Evolutionary conservation across 2,888 invertebrate genomes (phyloP).

Genomic region (Tachystola acroxantha): DNA sequence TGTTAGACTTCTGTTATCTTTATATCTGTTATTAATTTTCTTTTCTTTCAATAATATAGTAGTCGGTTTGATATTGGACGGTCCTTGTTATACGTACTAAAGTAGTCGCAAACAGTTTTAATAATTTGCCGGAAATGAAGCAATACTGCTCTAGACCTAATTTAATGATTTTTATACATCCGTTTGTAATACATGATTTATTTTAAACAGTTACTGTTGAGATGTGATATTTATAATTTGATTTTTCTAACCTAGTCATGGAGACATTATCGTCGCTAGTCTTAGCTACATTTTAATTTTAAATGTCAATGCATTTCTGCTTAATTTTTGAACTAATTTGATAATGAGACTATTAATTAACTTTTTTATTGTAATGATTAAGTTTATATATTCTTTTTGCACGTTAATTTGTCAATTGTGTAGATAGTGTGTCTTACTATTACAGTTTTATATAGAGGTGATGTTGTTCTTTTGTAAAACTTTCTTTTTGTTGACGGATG

Average conservation of each 20-base stretch:
- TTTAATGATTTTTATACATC: constrained; percentile 13
- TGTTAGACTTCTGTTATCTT: constrained; percentile 23
- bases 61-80: constrained; percentile 18
- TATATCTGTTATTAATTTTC: constrained; percentile 29
- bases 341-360: constrained; percentile 16
- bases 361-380: constrained; percentile 3
- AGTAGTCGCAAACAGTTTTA: constrained; percentile 17
- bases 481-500: too few relatives aligned
- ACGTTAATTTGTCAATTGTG: not conserved
- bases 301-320: constrained; percentile 48
- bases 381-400: not conserved
- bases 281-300: constrained; percentile 23
- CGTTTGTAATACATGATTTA: constrained; percentile 2
- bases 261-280: constrained; percentile 36
- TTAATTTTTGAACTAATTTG: constrained; percentile 33
- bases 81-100: constrained; percentile 41
- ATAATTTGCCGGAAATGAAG: constrained; percentile 11
- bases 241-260: constrained; percentile 54
- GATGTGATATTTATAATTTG: constrained; percentile 40
- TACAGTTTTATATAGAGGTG: constrained; percentile 49
- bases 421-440: constrained; percentile 2
- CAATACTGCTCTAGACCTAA: constrained; percentile 9
- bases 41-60: constrained; percentile 23
- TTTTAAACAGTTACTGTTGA: constrained; percentile 20
- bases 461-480: constrained; percentile 41